These are phyloP conservation scores for Phorcus lineatus DNA, from an alignment of 2,888 invertebrate species.

Conservation along the genomic window DNA sequence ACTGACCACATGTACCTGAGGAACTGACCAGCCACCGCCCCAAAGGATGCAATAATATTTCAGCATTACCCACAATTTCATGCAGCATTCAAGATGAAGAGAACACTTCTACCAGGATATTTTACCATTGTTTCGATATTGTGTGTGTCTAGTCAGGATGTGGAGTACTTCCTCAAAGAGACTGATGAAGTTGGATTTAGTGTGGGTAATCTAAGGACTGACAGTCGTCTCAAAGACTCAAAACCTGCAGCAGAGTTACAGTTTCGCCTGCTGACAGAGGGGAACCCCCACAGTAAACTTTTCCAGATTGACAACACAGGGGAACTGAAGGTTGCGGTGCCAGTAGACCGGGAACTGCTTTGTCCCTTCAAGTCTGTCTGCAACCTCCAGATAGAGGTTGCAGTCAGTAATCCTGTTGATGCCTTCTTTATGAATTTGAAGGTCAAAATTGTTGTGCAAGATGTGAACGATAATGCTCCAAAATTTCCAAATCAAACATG, in stretches of 20 bases:
- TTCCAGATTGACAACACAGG: neutral
- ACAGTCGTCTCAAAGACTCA: neutral
- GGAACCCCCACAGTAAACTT: neutral
- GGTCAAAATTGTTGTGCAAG: constrained; percentile 39
- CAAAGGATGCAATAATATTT: too few species aligned
- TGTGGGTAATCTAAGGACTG: neutral
- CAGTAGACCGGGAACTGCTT: constrained; percentile 16
- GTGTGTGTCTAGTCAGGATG: neutral
- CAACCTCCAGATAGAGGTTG: neutral
- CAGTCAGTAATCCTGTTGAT: neutral
- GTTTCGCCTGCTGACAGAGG: neutral
- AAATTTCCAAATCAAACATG: constrained; percentile 31
- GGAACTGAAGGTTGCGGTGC: neutral
- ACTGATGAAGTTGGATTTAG: neutral
- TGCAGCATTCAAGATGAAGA: neutral
- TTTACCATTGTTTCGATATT: neutral
- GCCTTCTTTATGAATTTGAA: neutral
- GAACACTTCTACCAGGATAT: neutral
- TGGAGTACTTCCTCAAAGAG: neutral
- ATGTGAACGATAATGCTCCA: constrained; percentile 49
- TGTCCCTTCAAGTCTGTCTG: constrained; percentile 9
- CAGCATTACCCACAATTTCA: too few species aligned
- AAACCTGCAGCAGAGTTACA: neutral
- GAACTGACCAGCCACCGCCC: too few species aligned
- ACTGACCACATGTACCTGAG: too few species aligned